Evolutionary conservation across 2,113 vertebrate genomes (phyloP), one percentile per base, ranked within the genome.

Genomic region (Alosa alosa): DNA sequence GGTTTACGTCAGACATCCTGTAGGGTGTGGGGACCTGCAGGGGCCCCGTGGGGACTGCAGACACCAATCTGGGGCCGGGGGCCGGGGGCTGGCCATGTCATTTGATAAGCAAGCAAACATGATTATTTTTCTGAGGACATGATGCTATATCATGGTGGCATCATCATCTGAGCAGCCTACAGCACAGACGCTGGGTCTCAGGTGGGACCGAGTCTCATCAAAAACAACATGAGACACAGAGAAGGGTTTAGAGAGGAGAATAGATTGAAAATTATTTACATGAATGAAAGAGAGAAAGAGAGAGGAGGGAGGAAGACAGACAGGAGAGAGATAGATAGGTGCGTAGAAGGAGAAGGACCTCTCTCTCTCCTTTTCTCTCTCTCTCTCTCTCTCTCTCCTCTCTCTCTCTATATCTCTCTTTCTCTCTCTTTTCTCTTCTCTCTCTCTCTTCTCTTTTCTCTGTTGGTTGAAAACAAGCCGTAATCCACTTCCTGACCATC

Each of bases 1-100:
- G 15, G 89, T 93, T 94, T 93, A 91, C 93, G 92, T 93, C 92
- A 92, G 88, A 90, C 90, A 88, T 91, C 90, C 90, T 88, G 91
- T 31, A 13, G 72, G 36, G 72, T 78, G 31, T 78, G 36, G 36
- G 72, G 31, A 0, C 31, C 13, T 89, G 89, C 41, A 84, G 84
- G 87, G 87, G 87, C 72, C 18, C 55, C 55, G 82, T 83, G 85
- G 92, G 92, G 90, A 87, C 55, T 5, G 31, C 72, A 39, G 72
- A 3, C 31, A 78, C 31, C 25, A 72, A 72, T 6, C 25, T 15
- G 46, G 13, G 57, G 41, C 39, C 18, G 44, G 64, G 64, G 64
- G 72, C 13, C 5, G 83, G 88, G 87, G 87, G 90, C 88, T 45
- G 88, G 84, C 88, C 18, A 68, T 89, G 90, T 46, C 82, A 78